Percentiles rank a stretch among this genome's conserved stretches.
These are phyloP conservation scores for Ephialtes manifestator DNA, from an alignment of 2,888 invertebrate genomes.

Conservation along the genomic window DNA sequence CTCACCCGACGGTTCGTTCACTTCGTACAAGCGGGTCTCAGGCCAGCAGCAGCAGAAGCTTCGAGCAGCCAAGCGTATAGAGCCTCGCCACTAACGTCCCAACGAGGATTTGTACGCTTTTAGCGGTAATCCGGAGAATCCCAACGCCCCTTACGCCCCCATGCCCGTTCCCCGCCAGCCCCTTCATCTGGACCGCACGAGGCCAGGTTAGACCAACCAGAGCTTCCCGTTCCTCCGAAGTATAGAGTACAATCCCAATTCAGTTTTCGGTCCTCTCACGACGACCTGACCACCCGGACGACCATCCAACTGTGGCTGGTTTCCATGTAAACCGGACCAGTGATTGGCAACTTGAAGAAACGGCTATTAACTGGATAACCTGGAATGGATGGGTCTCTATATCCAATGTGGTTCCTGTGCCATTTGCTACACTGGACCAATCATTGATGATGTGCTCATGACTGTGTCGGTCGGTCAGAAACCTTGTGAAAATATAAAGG, in stretches of 20 bases:
- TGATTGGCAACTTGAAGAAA: not conserved
- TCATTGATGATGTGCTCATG: not conserved
- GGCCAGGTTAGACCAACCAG: constrained; percentile 4
- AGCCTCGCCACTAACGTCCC: constrained; percentile 65
- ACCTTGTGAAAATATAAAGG: constrained; percentile 31
- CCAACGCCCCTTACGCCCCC: constrained; percentile 62
- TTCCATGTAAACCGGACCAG: not conserved
- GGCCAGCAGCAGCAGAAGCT: constrained; percentile 54
- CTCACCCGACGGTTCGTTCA: constrained; percentile 49
- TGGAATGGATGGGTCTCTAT: not conserved
- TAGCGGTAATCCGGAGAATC: constrained; percentile 80
- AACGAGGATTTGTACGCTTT: constrained; percentile 84
- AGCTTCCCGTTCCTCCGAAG: not conserved
- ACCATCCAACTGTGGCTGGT: constrained; percentile 21
- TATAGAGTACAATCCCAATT: constrained; percentile 74
- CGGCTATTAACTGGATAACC: not conserved
- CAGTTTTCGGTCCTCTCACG: constrained; percentile 72
- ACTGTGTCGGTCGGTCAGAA: not conserved
- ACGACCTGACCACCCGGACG: constrained; percentile 18
- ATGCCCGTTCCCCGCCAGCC: constrained; percentile 46
- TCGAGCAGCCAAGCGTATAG: constrained; percentile 40
- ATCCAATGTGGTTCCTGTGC: not conserved
- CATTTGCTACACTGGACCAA: not conserved
- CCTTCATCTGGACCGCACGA: constrained; percentile 32
- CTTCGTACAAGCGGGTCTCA: constrained; percentile 18